Base-by-base conservation (phyloP, 35 echinoderm and acorn worm species). In the Diadema setosum region DNA sequence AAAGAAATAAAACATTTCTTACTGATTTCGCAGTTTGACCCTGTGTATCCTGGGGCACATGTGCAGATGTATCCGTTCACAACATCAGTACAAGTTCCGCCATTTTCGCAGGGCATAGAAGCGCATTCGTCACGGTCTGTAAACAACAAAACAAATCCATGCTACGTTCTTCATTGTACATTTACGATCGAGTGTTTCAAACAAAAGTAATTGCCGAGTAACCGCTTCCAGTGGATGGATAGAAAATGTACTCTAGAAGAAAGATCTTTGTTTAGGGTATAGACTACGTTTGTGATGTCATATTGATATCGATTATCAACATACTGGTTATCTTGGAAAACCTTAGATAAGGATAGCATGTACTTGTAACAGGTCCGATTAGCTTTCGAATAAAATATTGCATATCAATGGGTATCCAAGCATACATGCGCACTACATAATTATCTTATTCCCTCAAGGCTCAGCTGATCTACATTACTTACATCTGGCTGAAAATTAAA, bases 91-190 rank as follows among this genome's bases (percentile, higher is more conserved):
- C 90, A 92, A 4, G 37, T 44, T 2, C 84, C 90, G 20, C 84
- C 84, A 87, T 92, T 92, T 20, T 45, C 3, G 67, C 90, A 92
- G 2, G 90, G 90, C 35, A 16, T 37, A 17, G 43, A 58, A 0
- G 34, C 40, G 46, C 90, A 92, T 31, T 92, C 90, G 41, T 92
- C 64, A 39, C 83, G 26, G 73, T 92, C 89, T 91, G 63, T 6
- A 34, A 75, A 57, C 15, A 42, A 61, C 17, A 85, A 57, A 18
- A 18, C 20, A 17, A 45, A 48, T 45, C 40, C 20, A 75, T 63
- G 16, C 23, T 63, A 26, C 16, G 1, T 20, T 16, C 31, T 63
- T 8, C 7, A 63, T 26, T 18, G 31, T 15, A 29, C 5, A 61
- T 61, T 23, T 5, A 63, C 58, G 31, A 16, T 4, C 31, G 23